phyloP scores from a whole-genome alignment of 2,797 vertebrate genomes.

The Trachops cirrhosus region DNA sequence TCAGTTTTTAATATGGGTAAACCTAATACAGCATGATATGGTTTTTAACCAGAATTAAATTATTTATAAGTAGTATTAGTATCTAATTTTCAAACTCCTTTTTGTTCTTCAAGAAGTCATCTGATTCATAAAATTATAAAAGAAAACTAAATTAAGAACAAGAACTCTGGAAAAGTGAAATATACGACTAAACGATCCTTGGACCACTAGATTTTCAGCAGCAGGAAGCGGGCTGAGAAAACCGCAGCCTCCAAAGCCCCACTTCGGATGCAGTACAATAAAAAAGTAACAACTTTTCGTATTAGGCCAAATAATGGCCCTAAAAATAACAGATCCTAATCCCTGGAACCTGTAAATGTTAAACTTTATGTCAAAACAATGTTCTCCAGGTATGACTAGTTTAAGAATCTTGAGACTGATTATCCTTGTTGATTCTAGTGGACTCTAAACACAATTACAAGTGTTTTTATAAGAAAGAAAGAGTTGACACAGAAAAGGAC shows the following conservation, averaged over 20 bases:
- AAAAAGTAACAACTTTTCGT: background rate
- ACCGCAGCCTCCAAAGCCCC: background rate
- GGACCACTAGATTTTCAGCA: background rate
- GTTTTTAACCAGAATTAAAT: slow-evolving; percentile 4
- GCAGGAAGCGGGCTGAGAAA: background rate
- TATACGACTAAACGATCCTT: background rate
- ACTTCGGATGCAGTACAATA: background rate
- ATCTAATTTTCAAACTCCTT: background rate
- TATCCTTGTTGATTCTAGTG: background rate
- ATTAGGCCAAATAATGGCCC: background rate
- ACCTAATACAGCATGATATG: background rate
- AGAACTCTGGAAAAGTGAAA: background rate
- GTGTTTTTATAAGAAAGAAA: background rate
- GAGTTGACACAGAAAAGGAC: background rate
- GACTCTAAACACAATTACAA: background rate
- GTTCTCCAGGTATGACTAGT: background rate
- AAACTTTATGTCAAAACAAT: background rate
- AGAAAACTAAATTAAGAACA: background rate
- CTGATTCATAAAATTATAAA: background rate
- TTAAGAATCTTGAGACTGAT: background rate
- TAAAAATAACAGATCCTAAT: background rate
- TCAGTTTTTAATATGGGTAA: background rate
- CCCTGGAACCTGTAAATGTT: background rate
- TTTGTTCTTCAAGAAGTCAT: background rate
- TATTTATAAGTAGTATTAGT: background rate